Conservation (phyloP, 2,797 vertebrate species). For the Sebastes aleutianus region DNA sequence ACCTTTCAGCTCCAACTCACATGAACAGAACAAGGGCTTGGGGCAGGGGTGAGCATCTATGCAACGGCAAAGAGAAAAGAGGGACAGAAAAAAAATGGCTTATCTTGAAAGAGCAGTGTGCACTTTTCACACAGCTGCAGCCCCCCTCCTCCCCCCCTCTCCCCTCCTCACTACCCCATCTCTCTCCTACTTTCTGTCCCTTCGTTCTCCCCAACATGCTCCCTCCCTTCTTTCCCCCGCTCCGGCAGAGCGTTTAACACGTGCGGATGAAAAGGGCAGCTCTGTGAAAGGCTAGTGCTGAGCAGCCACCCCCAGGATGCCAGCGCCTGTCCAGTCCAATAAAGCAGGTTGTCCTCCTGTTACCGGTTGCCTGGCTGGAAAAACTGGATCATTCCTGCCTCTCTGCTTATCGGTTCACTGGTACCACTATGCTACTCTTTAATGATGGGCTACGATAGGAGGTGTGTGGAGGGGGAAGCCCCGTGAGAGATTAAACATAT, state of each 20-base stretch:
- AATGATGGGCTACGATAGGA: slow-evolving; percentile 26
- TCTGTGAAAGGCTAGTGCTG: slow-evolving; percentile 82
- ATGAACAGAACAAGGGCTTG: slow-evolving; percentile 74
- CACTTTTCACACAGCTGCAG: slow-evolving; percentile 84
- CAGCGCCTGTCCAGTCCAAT: slow-evolving; percentile 89
- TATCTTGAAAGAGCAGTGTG: slow-evolving; percentile 83
- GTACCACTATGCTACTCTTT: slow-evolving; percentile 34
- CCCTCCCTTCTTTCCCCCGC: slow-evolving; percentile 64
- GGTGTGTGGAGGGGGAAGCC: slow-evolving; percentile 22
- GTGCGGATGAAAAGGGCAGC: slow-evolving; percentile 86
- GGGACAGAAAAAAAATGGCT: slow-evolving; percentile 65
- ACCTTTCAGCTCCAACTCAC: slow-evolving; percentile 69
- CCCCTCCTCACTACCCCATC: slow-evolving; percentile 56
- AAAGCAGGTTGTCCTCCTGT: slow-evolving; percentile 81
- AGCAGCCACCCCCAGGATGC: slow-evolving; percentile 83
- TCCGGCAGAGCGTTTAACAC: slow-evolving; percentile 80
- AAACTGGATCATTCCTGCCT: slow-evolving; percentile 65
- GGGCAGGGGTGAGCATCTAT: slow-evolving; percentile 73
- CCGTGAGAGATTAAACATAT: slow-evolving; percentile 34
- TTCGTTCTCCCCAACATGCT: slow-evolving; percentile 45
- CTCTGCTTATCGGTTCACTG: slow-evolving; percentile 42
- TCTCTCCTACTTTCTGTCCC: slow-evolving; percentile 58
- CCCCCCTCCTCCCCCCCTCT: slow-evolving; percentile 44
- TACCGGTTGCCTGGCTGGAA: slow-evolving; percentile 61
- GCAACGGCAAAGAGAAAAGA: slow-evolving; percentile 59